Base-by-base conservation (phyloP, 2,797 vertebrate genomes). In the Sebastes vulpes region DNA sequence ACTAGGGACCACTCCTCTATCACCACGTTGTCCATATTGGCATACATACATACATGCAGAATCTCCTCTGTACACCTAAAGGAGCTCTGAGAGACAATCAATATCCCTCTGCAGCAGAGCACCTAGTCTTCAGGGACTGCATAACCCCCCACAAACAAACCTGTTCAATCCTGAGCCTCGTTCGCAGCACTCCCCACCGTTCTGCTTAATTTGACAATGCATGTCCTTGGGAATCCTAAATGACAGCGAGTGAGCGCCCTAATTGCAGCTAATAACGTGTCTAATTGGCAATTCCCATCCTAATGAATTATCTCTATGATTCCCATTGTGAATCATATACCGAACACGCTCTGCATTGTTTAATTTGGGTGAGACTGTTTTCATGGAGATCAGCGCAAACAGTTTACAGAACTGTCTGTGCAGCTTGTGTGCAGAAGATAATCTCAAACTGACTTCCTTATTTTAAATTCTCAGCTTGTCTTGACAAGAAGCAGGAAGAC, bases 211-310 rank as follows among this genome's bases (percentile, higher is more conserved):
- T 83, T 73, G 59, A 50, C 28, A 75, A 66, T 71, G 25, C 21
- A 42, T 28, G 53, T 78, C 73, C 26, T 65, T 63, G 63, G 65
- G 60, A 88, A 80, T 60, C 61, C 28, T 23, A 70, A 38, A 78
- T 59, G 60, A 64, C 59, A 77, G 28, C 3, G 4, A 74, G 58
- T 57, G 58, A 60, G 6, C 18, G 42, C 53, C 20, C 53, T 83
- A 77, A 88, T 87, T 83, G 82, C 52, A 59, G 32, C 63, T 89
- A 69, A 89, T 84, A 28, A 25, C 72, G 68, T 69, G 11, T 79
- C 69, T 91, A 91, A 90, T 76, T 87, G 78, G 65, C 79, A 83
- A 83, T 78, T 85, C 58, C 25, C 54, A 54, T 63, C 64, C 42
- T 76, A 71, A 80, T 74, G 42, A 91, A 81, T 72, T 75, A 85